phyloP scores from a whole-genome alignment of 1,140 invertebrate species.

The Drosophila guanche region DNA sequence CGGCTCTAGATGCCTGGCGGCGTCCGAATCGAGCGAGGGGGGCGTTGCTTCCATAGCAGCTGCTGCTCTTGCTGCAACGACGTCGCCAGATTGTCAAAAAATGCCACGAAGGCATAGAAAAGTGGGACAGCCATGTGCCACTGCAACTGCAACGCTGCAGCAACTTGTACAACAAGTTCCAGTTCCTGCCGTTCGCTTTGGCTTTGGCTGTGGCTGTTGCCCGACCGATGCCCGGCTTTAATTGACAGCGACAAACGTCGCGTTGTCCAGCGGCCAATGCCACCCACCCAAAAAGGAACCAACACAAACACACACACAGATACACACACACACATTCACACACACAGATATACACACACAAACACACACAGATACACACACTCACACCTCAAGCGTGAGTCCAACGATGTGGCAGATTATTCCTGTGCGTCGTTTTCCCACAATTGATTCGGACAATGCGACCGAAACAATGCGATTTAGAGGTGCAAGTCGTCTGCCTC shows the following conservation, averaged over 20 bases:
- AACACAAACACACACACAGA: slow-evolving; percentile 8
- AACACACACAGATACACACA: neutral
- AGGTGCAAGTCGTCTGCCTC: neutral
- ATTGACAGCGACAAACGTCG: slow-evolving; percentile 78
- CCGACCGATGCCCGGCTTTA: slow-evolving; percentile 55
- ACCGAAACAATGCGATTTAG: slow-evolving; percentile 46
- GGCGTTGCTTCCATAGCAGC: slow-evolving; percentile 15
- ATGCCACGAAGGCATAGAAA: slow-evolving; percentile 58
- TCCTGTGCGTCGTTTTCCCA: slow-evolving; percentile 69
- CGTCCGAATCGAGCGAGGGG: slow-evolving; percentile 6
- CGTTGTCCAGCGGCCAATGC: slow-evolving; percentile 67
- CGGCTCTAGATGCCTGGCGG: slow-evolving; percentile 14
- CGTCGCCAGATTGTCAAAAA: slow-evolving; percentile 47
- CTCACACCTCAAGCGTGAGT: slow-evolving; percentile 12
- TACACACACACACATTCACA: slow-evolving; percentile 12
- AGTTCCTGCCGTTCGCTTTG: slow-evolving; percentile 62
- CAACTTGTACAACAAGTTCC: slow-evolving; percentile 74
- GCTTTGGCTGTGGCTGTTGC: slow-evolving; percentile 25
- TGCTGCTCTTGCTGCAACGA: slow-evolving; percentile 20
- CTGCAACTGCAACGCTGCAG: slow-evolving; percentile 39
- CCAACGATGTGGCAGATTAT: slow-evolving; percentile 48
- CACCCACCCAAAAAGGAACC: slow-evolving; percentile 58
- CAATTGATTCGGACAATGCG: slow-evolving; percentile 79
- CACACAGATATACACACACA: slow-evolving; percentile 13
- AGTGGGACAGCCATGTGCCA: slow-evolving; percentile 62